These are phyloP conservation scores for Myotis findleyi DNA, from an alignment of 2,797 vertebrate species.

Conservation along the genomic window DNA sequence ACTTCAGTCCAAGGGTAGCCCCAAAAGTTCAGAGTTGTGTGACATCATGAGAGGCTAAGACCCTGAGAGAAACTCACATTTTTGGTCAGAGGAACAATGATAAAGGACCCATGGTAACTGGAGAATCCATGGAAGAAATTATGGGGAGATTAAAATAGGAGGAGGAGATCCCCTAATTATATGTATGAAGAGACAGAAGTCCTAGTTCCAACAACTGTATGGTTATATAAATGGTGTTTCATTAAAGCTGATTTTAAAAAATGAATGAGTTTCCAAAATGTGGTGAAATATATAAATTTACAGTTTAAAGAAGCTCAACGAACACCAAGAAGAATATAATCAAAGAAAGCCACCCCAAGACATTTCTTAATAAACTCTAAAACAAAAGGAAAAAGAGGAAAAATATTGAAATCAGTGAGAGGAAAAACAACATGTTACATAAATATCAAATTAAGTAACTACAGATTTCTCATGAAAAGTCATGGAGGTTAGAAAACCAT, in stretches of 20 bases:
- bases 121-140: neutral
- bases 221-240: neutral
- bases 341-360: neutral
- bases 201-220: neutral
- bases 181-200: neutral
- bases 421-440: slow-evolving; percentile 9
- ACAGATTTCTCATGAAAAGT: neutral
- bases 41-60: neutral
- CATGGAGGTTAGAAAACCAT: neutral
- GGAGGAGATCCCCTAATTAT: neutral
- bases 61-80: neutral
- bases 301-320: neutral
- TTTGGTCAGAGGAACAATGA: neutral
- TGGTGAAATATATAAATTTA: neutral
- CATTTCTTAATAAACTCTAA: neutral
- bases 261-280: slow-evolving; percentile 1
- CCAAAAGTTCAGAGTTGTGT: neutral
- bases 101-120: neutral
- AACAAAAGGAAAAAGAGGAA: neutral
- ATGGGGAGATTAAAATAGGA: neutral
- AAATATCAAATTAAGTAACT: neutral
- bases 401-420: neutral
- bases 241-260: neutral
- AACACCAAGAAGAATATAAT: neutral
- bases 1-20: neutral